Evolutionary conservation across 2,113 vertebrate genomes (phyloP), one percentile per base, ranked within the genome.

Genomic region (Anguilla rostrata): DNA sequence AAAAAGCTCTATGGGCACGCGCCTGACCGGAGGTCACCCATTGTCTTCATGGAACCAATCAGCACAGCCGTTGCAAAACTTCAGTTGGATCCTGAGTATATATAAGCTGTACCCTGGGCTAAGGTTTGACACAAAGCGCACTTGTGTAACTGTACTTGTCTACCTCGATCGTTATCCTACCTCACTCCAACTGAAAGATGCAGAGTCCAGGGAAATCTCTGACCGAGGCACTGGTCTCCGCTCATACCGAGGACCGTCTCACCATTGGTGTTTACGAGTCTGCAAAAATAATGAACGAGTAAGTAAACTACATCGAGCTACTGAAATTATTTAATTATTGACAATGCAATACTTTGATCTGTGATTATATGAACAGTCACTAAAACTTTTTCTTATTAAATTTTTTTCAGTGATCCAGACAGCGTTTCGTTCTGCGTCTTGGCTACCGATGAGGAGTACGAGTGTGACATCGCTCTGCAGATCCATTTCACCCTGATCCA

Each of bases 271-370:
- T 99, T 88, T 98, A 99, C 60, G 97, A 99, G 94, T 97, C 97
- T 20, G 98, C 98, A 78, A 98, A 98, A 92, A 96, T 99, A 60
- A 97, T 99, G 96, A 99, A 97, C 83, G 95, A 97, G 98, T 99
- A 92, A 98, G 98, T 98, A 90, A 41, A 39, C 12, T 2, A 16
- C 14, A 71, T 29, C 15, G 1, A n/a, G n/a, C 22, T 71, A 22
- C 12, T n/a, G 8, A 15, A 29, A 26, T 26, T 46, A 8, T 43
- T 40, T 82, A 29, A 39, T 14, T 40, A 8, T 15, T 60, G 46
- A 11, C 12, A 15, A 39, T 12, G 39, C 5, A 71, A 12, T n/a
- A 14, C 18, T 49, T n/a, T 56, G 29, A 5, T 15, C 3, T 66
- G 6, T 0, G 53, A 8, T 29, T 75, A 56, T 49, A 29, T 34